Evolutionary conservation across 2,888 invertebrate genomes (phyloP), one percentile per base, ranked within the genome.

Genomic region (Germaria angustata): DNA sequence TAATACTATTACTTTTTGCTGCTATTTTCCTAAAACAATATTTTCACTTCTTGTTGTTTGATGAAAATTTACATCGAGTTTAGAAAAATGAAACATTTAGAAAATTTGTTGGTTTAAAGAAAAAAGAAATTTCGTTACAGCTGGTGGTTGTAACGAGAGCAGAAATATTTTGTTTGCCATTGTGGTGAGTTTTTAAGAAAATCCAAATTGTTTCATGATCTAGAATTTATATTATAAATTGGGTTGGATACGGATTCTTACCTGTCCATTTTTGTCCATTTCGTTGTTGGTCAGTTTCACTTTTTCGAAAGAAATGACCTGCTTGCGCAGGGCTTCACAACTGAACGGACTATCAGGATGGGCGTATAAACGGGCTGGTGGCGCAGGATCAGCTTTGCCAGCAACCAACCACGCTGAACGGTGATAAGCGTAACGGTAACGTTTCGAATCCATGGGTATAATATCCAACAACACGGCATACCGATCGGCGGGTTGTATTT

Each of bases 201-300:
- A 59, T 22, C 22, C 3, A 20, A 7, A 49, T 17, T 34, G 20
- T 17, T 55, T 57, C 34, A 57, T 71, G n/a, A n/a, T n/a, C n/a
- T n/a, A n/a, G n/a, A n/a, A n/a, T n/a, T n/a, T n/a, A n/a, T n/a
- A n/a, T n/a, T n/a, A n/a, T n/a, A n/a, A n/a, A n/a, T n/a, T n/a
- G n/a, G n/a, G n/a, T n/a, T n/a, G n/a, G n/a, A n/a, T n/a, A n/a
- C n/a, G n/a, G 15, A 78, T 83, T 93, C 95, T 93, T 92, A 98
- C 98, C 93, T 98, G 97, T 91, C 97, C 97, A 88, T 96, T 96
- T 91, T 97, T 96, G 92, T 97, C 97, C 95, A 98, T 96, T 92
- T 98, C 98, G 92, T 98, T 99, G 93, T 99, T 99, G 91, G 99
- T 99, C 88, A 99, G 94, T 92, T 99, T 99, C 91, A 98, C 97